Base-by-base conservation (phyloP, 1,140 invertebrate genomes). In the Drosophila jambulina region DNA sequence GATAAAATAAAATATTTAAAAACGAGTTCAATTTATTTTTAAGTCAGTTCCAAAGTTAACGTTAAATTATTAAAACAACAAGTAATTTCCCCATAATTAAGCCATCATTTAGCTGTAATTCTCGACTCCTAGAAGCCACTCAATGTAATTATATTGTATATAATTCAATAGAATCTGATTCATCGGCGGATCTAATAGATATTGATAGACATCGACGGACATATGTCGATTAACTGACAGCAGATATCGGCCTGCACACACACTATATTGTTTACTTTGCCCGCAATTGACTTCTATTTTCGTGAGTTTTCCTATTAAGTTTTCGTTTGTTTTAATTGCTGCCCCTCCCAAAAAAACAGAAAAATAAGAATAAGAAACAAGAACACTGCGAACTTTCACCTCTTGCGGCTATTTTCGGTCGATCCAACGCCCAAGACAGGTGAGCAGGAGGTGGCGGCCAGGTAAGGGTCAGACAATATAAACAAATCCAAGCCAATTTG, bases 251-350 rank as follows among this genome's bases (percentile, higher is more conserved):
- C 17, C 63, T 69, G 68, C 42, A 23, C 43, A 67, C 38, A 49
- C 23, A 15, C 6, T 48, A 25, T 25, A 48, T 70, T 70, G 67
- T 70, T 70, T 70, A 70, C 67, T 45, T 56, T 56, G 12, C 6
- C 21, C 67, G 49, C 68, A 71, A 59, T 58, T 59, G 68, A 72
- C 70, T 60, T 74, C 53, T 60, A 60, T 60, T 72, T 72, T 57
- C 45, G 67, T 72, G 54, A 29, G 34, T 51, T 56, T 56, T 59
- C 36, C 68, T 42, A 60, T 51, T 72, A 19, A 48, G 54, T 43
- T 72, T 72, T 72, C 68, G 54, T 60, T 72, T 60, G 36, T 72
- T 72, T 72, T 74, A 72, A 74, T 72, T 74, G 69, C 53, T 48
- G 68, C 54, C 43, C 29, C 43, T 34, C 53, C 67, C 42, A 46